A percentile compares a stretch with the other conserved stretches of the same genome.
These are phyloP conservation scores for Eurois occulta DNA, from an alignment of 2,888 invertebrate genomes.

Conservation along the genomic window DNA sequence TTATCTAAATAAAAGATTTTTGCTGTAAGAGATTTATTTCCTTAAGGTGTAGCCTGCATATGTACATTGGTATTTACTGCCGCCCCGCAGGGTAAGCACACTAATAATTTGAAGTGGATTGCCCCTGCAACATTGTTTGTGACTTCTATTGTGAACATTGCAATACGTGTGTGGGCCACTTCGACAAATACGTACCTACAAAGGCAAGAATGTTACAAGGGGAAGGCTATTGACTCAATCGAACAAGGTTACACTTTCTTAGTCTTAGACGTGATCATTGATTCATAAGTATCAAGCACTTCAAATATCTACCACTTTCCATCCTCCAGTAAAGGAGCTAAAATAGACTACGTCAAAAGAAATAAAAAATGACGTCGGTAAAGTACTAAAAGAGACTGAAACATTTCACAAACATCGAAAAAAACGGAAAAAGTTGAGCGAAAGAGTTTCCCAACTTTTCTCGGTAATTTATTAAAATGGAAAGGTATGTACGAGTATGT, in stretches of 20 bases:
- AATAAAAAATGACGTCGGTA: constrained; percentile 50
- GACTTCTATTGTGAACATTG: constrained; percentile 62
- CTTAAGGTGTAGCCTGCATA: constrained; percentile 64
- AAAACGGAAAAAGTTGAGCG: constrained; percentile 57
- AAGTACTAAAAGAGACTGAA: constrained; percentile 52
- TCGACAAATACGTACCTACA: constrained; percentile 60
- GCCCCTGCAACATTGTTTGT: constrained; percentile 72
- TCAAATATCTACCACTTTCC: constrained; percentile 23
- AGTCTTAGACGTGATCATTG: constrained; percentile 45
- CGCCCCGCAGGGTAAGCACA: constrained; percentile 64
- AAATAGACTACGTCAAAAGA: constrained; percentile 42
- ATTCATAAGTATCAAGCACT: constrained; percentile 21
- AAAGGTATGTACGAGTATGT: constrained; percentile 29
- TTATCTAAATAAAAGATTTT: constrained; percentile 65
- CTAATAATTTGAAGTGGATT: constrained; percentile 76
- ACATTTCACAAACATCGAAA: constrained; percentile 60
- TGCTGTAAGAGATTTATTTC: constrained; percentile 65
- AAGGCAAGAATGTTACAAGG: constrained; percentile 55
- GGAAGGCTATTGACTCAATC: constrained; percentile 55
- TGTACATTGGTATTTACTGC: constrained; percentile 63
- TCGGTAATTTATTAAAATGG: constrained; percentile 55
- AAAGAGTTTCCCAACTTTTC: constrained; percentile 56
- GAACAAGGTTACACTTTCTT: constrained; percentile 50
- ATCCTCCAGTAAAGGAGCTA: constrained; percentile 14
- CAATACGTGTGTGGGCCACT: constrained; percentile 50